phyloP scores from a whole-genome alignment of 2,888 invertebrate genomes.

The Hermaeophaga mercurialis region DNA sequence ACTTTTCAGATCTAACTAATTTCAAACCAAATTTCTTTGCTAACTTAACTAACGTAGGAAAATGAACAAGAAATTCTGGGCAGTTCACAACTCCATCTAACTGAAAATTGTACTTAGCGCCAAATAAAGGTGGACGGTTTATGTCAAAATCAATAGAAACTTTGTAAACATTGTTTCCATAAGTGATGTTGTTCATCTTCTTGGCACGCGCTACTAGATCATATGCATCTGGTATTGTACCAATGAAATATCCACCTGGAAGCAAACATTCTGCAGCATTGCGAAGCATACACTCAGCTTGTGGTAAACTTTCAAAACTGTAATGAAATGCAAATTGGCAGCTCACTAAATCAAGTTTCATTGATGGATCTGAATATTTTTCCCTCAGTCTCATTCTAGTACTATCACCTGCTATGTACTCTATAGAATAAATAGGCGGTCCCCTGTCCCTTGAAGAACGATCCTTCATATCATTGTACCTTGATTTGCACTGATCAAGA shows the following conservation, averaged over 20 bases:
- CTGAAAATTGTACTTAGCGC: constrained; percentile 94
- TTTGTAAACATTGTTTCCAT: constrained; percentile 80
- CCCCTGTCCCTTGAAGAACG: constrained; percentile 46
- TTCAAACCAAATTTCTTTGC: constrained; percentile 75
- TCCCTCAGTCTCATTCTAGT: constrained; percentile 81
- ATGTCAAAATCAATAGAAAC: constrained; percentile 74
- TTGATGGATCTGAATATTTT: constrained; percentile 77
- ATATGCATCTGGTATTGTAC: constrained; percentile 93
- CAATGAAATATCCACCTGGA: constrained; percentile 94
- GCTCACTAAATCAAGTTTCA: constrained; percentile 86
- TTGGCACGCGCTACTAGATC: constrained; percentile 81
- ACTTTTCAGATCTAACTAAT: constrained; percentile 70
- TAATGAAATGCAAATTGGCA: constrained; percentile 99
- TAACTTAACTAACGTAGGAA: constrained; percentile 79
- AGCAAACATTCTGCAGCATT: constrained; percentile 90
- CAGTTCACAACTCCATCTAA: constrained; percentile 97
- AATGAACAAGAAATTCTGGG: constrained; percentile 96
- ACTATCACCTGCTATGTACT: constrained; percentile 92
- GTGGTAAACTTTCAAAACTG: constrained; percentile 85
- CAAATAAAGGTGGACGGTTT: constrained; percentile 82
- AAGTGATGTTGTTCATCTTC: constrained; percentile 63
- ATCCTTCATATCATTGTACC: constrained; percentile 75
- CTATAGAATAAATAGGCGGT: constrained; percentile 71
- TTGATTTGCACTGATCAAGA: constrained; percentile 84
- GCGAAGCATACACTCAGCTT: constrained; percentile 89